Conservation (phyloP, 2,113 vertebrate genomes). For the Eurypyga helias region DNA sequence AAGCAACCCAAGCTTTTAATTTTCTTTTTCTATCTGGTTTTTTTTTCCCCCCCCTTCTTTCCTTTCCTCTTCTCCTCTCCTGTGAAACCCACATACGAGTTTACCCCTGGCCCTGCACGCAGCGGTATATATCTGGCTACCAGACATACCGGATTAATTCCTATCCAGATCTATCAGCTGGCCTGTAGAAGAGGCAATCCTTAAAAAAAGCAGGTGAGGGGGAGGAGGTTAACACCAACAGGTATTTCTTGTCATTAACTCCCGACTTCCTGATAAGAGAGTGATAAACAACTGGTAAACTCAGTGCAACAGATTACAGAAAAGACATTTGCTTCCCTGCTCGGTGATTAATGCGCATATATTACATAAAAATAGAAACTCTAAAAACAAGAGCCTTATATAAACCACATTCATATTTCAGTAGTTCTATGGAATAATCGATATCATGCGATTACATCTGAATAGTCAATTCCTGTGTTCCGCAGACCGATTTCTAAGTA, state of each 20-base stretch:
- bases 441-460: conserved; percentile 33
- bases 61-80: not conserved
- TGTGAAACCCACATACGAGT: not conserved
- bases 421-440: conserved; percentile 60
- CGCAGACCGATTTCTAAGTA: conserved; percentile 10
- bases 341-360: conserved; percentile 47
- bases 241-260: conserved; percentile 65
- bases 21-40: not conserved
- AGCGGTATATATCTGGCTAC: conserved; percentile 13
- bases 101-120: not conserved
- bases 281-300: conserved; percentile 58
- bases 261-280: conserved; percentile 56
- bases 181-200: conserved; percentile 1
- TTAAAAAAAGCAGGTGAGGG: conserved; percentile 3
- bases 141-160: not conserved
- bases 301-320: conserved; percentile 15
- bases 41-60: not conserved
- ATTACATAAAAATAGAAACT: conserved; percentile 53
- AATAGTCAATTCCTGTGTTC: conserved; percentile 46
- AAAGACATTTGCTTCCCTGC: conserved; percentile 30
- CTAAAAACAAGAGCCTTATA: conserved; percentile 39
- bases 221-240: conserved; percentile 60
- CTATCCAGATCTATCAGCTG: not conserved
- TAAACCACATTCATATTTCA: conserved; percentile 58
- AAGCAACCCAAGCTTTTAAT: not conserved